Base-by-base conservation (phyloP, 1,140 invertebrate genomes). In the Megathymus violae region DNA sequence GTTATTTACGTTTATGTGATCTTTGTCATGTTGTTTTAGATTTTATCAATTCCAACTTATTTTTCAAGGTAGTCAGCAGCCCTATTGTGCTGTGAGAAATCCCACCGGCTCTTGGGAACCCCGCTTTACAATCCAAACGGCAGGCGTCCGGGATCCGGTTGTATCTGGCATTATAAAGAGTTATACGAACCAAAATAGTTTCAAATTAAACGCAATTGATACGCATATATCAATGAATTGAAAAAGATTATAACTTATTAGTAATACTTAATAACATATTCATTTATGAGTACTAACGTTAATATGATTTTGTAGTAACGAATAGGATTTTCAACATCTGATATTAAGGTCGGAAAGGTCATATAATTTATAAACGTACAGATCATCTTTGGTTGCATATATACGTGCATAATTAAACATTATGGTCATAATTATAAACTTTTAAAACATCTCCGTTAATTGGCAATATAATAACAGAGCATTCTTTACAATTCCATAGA, bases 241-340 rank as follows among this genome's bases (percentile, higher is more conserved):
- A 11, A 11, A 36, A 11, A 36, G 34, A 36, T 36, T 36, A 36
- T 36, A 31, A 31, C 3, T 36, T 36, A 11, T 36, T n/a, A 36
- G 34, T 36, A n/a, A 36, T 36, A 11, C 34, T 36, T 36, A 36
- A 36, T 36, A n/a, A 36, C n/a, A 11, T 36, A n/a, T 1, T 36
- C 34, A 36, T 36, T 36, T 36, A 36, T n/a, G 34, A 36, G 11
- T 36, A 3, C 27, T 31, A 4, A 31, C 27, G 7, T 31, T 4
- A 31, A 7, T 36, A 36, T 36, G 1, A 22, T 46, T 22, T 46
- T 22, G 43, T 46, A 46, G 5, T 16, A 46, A 22, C 19, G 17
- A 46, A 46, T 46, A 46, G 16, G 43, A 22, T 46, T 46, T 7
- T 46, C 43, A 46, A 46, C 22, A 46, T 46, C 43, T 22, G 43